Evolutionary conservation across 2,888 invertebrate genomes (phyloP), one percentile per base, ranked within the genome.

Genomic region (Melikaiella ostensackeni): DNA sequence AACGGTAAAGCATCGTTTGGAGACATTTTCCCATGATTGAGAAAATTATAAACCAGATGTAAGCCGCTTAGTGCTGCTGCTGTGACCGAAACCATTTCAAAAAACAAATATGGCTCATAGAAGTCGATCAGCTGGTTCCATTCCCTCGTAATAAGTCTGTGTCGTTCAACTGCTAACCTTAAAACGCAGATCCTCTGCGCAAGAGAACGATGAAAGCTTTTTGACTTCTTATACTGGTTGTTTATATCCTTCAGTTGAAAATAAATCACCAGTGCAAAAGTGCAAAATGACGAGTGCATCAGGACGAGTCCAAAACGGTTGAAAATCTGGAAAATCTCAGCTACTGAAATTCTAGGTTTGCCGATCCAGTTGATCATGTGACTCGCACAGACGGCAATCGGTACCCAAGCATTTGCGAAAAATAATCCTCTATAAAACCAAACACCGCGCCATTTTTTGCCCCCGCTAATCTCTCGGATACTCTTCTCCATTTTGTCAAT

Each of bases 101-200:
- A 66, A 16, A 66, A 21, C 13, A 66, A 46, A 24, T 66, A 66
- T 16, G 66, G 27, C 19, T 66, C 66, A 19, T 46, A 66, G 16
- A 66, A 21, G 13, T 66, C 46, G 19, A 66, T 66, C 27, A 66
- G 27, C 66, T 66, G 66, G 46, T 46, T 66, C 66, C 66, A 66
- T 16, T 27, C 66, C 13, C 27, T 66, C n/a, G 46, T 66, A 7
- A 66, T 27, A 5, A 46, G 42, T 2, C 19, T 42, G 27, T 66
- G 66, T 16, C 66, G 24, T 38, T 42, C 42, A 42, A 66, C 46
- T 13, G 66, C 42, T 19, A 46, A 19, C 21, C 42, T 27, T 27
- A 66, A 42, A 27, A 42, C 24, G 24, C 66, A 35, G 16, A 66
- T 24, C 24, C 66, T 66, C 24, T 66, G 66, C 0, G 66, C 66